These are phyloP conservation scores for Polyommatus icarus DNA, from an alignment of 2,888 invertebrate genomes.

Conservation along the genomic window DNA sequence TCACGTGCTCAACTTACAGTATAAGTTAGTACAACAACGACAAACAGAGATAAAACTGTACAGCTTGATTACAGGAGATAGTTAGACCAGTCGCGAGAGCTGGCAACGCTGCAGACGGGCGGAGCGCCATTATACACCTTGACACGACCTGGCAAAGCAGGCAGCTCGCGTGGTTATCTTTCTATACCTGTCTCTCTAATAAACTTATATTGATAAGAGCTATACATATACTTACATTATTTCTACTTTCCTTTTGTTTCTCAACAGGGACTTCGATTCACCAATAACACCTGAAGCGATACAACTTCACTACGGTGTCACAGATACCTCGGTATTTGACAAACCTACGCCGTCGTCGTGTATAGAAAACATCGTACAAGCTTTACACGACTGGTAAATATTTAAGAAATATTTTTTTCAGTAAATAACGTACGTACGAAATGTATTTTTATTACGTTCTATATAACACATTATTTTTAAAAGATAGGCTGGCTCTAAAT, in stretches of 20 bases:
- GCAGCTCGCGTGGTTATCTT: background rate
- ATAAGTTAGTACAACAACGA: conserved; percentile 49
- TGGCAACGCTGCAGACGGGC: conserved; percentile 38
- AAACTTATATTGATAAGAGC: background rate
- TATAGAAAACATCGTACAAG: conserved; percentile 54
- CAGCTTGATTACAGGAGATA: background rate
- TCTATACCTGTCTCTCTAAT: background rate
- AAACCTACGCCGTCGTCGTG: conserved; percentile 51
- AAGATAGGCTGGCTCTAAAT: no score
- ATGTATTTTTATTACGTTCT: no score
- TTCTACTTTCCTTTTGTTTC: background rate
- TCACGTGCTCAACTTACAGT: conserved; percentile 62
- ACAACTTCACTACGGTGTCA: conserved; percentile 67
- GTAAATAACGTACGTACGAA: background rate
- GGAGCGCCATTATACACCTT: no score
- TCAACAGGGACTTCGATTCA: conserved; percentile 55
- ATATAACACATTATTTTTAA: no score
- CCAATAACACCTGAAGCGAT: conserved; percentile 65
- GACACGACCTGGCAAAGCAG: conserved; percentile 60
- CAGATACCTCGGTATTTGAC: conserved; percentile 67
- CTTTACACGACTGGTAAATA: conserved; percentile 41
- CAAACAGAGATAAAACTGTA: background rate
- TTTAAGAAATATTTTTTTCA: conserved; percentile 4
- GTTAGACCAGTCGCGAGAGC: conserved; percentile 25
- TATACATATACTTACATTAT: background rate